Conservation (phyloP, 2,113 vertebrate genomes). For the Empidonax alnorum region DNA sequence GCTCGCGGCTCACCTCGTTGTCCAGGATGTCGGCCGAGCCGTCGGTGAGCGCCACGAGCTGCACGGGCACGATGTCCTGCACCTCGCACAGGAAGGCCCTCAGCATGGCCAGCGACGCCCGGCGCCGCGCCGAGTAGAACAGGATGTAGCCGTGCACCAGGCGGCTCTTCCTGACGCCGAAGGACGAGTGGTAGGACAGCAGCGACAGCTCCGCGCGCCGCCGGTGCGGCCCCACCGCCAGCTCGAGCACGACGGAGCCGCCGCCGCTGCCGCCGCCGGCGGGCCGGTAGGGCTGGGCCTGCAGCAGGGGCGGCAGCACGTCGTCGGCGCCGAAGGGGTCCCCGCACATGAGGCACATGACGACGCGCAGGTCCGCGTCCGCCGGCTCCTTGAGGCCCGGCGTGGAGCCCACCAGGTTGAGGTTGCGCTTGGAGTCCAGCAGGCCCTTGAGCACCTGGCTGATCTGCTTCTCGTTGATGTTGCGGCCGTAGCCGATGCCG, state of each 20-base stretch:
- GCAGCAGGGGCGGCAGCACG: constrained; percentile 87
- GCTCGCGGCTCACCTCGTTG: constrained; percentile 85
- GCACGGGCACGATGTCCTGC: constrained; percentile 93
- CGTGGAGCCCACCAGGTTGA: constrained; percentile 76
- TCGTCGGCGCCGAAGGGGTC: constrained; percentile 88
- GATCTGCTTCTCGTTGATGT: constrained; percentile 92
- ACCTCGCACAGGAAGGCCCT: constrained; percentile 95
- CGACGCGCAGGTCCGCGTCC: constrained; percentile 87
- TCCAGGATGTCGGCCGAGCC: constrained; percentile 82
- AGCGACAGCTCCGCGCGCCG: constrained; percentile 87
- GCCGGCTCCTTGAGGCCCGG: constrained; percentile 82
- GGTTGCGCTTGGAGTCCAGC: constrained; percentile 84
- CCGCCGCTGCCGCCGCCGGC: constrained; percentile 67
- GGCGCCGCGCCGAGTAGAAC: constrained; percentile 90
- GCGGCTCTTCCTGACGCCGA: constrained; percentile 87
- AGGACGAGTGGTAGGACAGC: constrained; percentile 93
- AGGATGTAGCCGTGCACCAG: constrained; percentile 93
- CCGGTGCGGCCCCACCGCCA: constrained; percentile 82
- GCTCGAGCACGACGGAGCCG: constrained; percentile 80
- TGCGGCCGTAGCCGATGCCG: constrained; percentile 88
- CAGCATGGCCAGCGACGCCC: constrained; percentile 91
- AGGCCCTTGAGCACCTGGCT: constrained; percentile 87
- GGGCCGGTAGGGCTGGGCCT: constrained; percentile 86
- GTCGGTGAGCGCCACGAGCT: constrained; percentile 88
- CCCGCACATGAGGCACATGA: constrained; percentile 95